Base-by-base conservation (phyloP, 2,797 vertebrate species). In the Squalus acanthias region DNA sequence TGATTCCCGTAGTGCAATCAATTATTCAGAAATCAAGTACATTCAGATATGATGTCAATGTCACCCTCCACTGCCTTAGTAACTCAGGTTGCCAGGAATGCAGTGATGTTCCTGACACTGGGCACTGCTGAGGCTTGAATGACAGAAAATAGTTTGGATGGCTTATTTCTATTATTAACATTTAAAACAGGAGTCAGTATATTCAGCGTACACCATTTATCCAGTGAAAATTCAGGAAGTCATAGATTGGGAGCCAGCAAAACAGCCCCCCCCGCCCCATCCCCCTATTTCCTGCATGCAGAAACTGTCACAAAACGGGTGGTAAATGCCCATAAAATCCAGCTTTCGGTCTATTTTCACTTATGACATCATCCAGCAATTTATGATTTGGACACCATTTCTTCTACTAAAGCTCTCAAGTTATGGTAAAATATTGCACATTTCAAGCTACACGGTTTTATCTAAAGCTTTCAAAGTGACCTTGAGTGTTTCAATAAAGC, bases 381-480 rank as follows among this genome's bases (percentile, higher is more conserved):
- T 94, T 46, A 65, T 10, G n/a, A 7, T 9, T 70, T 46, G 24
- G 20, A 50, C 92, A 15, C 20, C 3, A 70, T 24, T 20, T 67
- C 50, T 94, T 94, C 17, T 13, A 94, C 7, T 70, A 46, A 39
- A 94, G 24, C 1, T 69, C 39, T 94, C n/a, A 94, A 65, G 63
- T 33, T 39, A 69, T 70, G 0, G 39, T 46, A 24, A 65, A 70
- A 95, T 39, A 50, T 12, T 95, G 24, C 9, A 8, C 5, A 46
- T 70, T 92, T 95, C 65, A 70, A 70, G 24, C 39, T 50, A 26
- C 22, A 50, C 15, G 39, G 9, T 33, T 17, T 91, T 33, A 63
- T 29, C 9, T 29, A 24, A 60, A 89, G 53, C 92, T 65, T 94
- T 69, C 63, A 95, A 95, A 95, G 39, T 95, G 39, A 95, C 93